Conservation (phyloP, 2,113 vertebrate genomes). For the Anoura caudifer region DNA sequence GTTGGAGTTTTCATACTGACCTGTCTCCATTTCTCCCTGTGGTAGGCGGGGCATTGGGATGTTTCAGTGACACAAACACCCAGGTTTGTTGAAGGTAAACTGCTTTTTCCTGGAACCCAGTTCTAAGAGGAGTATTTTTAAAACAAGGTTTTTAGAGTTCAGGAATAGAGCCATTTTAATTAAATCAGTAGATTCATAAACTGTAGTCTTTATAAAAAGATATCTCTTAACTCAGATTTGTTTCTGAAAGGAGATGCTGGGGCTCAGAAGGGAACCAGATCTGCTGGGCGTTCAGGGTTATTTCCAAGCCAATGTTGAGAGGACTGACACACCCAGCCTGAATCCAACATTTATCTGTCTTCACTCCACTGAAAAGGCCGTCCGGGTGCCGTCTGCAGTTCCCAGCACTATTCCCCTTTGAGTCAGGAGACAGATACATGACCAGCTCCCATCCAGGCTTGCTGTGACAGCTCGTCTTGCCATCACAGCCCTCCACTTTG, state of each 20-base stretch:
- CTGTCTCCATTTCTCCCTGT: neutral
- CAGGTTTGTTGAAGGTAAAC: neutral
- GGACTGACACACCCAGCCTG: too few relatives aligned
- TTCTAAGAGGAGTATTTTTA: neutral
- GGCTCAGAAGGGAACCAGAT: neutral
- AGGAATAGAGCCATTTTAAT: neutral
- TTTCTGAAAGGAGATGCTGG: neutral
- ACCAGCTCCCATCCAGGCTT: neutral
- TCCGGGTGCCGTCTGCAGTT: neutral
- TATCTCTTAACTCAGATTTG: neutral
- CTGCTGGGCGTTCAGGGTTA: neutral
- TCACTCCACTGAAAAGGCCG: neutral
- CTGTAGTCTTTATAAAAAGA: neutral
- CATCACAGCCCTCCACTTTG: neutral
- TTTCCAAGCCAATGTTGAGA: neutral
- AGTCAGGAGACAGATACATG: neutral
- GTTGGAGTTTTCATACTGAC: neutral
- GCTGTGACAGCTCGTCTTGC: neutral
- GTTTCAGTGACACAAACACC: neutral
- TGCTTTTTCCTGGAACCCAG: neutral
- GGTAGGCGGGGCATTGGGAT: neutral
- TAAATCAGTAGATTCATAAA: conserved; percentile 35
- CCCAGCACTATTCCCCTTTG: neutral
- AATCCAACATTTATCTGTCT: neutral
- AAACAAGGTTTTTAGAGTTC: neutral